Conservation (phyloP, 2,797 vertebrate species). For the Lacerta agilis region DNA sequence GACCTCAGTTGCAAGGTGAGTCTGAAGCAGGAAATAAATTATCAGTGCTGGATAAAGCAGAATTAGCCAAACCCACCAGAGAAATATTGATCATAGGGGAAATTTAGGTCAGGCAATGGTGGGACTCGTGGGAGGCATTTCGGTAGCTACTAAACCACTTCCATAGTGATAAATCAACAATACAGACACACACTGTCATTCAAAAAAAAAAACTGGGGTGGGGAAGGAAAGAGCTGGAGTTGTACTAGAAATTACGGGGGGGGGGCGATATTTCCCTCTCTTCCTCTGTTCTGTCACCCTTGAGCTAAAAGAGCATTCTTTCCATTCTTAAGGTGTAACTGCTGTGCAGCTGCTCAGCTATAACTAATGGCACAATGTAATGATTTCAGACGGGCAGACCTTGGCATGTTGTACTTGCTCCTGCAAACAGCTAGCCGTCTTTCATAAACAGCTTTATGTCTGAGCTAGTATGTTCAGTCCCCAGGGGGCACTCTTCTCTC, state of each 20-base stretch:
- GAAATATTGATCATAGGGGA: neutral
- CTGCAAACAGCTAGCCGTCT: neutral
- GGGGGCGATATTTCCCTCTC: neutral
- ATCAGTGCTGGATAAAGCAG: neutral
- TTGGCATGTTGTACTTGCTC: slow-evolving; percentile 13
- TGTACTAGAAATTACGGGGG: slow-evolving; percentile 6
- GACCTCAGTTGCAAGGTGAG: neutral
- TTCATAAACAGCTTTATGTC: slow-evolving; percentile 20
- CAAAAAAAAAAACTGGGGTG: neutral
- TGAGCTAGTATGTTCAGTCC: slow-evolving; percentile 1
- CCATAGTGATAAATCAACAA: neutral
- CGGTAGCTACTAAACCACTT: neutral
- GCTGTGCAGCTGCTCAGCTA: neutral
- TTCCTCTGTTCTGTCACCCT: neutral
- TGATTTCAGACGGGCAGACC: neutral
- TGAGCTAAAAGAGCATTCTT: slow-evolving; percentile 7
- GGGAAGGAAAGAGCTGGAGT: neutral
- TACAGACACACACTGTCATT: neutral
- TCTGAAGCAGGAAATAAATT: neutral
- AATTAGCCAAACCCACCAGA: neutral
- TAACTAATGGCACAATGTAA: neutral
- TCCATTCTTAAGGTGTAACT: slow-evolving; percentile 1
- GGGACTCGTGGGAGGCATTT: neutral
- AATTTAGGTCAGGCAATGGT: neutral
- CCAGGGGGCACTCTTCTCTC: neutral